Base-by-base conservation (phyloP, 2,113 vertebrate genomes). In the Sinocyclocheilus anophthalmus region DNA sequence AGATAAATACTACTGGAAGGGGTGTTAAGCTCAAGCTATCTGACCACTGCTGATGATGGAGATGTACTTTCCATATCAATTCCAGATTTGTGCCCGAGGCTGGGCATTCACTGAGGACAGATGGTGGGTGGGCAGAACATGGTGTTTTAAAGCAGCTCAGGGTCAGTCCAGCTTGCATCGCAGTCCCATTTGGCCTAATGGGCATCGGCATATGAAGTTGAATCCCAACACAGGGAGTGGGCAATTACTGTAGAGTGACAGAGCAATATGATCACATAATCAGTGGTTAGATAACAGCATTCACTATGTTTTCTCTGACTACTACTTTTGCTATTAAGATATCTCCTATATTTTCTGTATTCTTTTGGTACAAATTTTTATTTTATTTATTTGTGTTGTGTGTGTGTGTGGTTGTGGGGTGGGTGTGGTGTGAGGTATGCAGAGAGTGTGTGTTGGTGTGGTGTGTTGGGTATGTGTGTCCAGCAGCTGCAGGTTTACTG, bases 81-180 rank as follows among this genome's bases (percentile, higher is more conserved):
- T 67, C 42, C 45, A 69, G 39, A 53, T 83, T 70, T 70, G n/a
- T 7, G 45, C 24, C 63, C 63, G 50, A 22, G n/a, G 55, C 77
- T 80, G 77, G 55, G 53, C 77, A 63, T 22, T 63, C 33, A 59
- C 80, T 70, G 61, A 14, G 39, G 65, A 70, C 76, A 85, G 84
- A 85, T 87, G 86, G 85, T 70, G 73, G 59, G 70, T 81, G 7
- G 61, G 45, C 48, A 63, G 88, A 77, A 59, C 63, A 83, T 59
- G 13, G 22, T 50, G 14, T 80, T 69, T 86, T 75, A 80, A 86
- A 81, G 77, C 63, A 85, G 61, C 73, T 78, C 18, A n/a, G 79
- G 87, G 84, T 85, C 83, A 81, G 61, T 69, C 16, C 48, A 8
- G 76, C 53, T 88, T 72, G 57, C 81, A 77, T 18, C 37, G 0